Evolutionary conservation across 2,113 vertebrate species (phyloP).

Genomic region (Stegostoma tigrinum): DNA sequence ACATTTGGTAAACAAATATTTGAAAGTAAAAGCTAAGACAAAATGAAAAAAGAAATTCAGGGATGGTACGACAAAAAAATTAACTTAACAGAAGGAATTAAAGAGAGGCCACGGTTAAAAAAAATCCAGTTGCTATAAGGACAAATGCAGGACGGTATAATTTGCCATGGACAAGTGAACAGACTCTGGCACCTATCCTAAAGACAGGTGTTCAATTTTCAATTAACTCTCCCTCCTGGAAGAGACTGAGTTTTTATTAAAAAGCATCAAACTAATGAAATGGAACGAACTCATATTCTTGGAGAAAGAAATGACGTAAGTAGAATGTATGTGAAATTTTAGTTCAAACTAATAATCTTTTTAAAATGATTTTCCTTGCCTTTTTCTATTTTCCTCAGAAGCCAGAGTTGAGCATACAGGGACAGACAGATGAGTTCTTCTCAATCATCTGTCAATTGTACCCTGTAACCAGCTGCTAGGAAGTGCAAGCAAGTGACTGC

Average conservation of each 20-base stretch:
- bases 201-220: conserved; percentile 1
- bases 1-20: not conserved
- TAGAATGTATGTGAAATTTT: not conserved
- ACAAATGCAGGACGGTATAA: conserved; percentile 11
- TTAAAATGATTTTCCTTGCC: not conserved
- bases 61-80: not conserved
- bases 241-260: not conserved
- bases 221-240: not conserved
- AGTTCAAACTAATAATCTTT: not conserved
- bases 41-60: not conserved
- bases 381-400: not conserved
- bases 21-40: not conserved
- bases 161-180: not conserved
- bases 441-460: not conserved
- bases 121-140: not conserved
- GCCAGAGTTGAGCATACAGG: not conserved
- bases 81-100: not conserved
- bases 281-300: not conserved
- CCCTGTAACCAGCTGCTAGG: not conserved
- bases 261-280: not conserved
- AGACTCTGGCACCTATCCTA: conserved; percentile 8
- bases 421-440: not conserved
- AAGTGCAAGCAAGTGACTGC: not conserved
- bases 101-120: too few species aligned
- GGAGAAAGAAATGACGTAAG: not conserved